phyloP scores from a whole-genome alignment of 92 coral and sea anemone species.

The Virgularia gustaviana region DNA sequence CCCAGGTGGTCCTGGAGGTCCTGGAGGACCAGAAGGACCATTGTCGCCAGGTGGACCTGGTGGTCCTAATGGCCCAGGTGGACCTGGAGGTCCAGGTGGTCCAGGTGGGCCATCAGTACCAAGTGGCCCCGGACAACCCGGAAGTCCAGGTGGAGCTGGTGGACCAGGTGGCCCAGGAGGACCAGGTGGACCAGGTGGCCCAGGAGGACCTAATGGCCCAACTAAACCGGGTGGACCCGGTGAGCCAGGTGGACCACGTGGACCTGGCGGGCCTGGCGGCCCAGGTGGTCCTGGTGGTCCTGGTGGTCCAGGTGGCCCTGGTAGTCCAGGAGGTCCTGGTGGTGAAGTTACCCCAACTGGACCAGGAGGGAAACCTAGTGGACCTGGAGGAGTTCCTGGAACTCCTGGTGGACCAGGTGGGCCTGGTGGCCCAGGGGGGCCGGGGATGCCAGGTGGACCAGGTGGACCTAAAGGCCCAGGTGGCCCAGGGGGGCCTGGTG shows the following conservation, averaged over 20 bases:
- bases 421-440: slow-evolving; percentile 19
- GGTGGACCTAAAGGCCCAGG: slow-evolving; percentile 19
- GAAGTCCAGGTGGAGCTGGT: slow-evolving; percentile 40
- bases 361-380: background rate
- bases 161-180: slow-evolving; percentile 69
- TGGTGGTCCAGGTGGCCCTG: slow-evolving; percentile 76
- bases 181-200: slow-evolving; percentile 79
- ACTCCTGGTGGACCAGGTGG: slow-evolving; percentile 22
- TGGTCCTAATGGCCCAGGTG: slow-evolving; percentile 55
- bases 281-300: slow-evolving; percentile 79
- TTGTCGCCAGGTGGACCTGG: slow-evolving; percentile 70
- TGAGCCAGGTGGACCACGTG: slow-evolving; percentile 51
- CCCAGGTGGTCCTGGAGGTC: slow-evolving; percentile 62
- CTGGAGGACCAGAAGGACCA: slow-evolving; percentile 80
- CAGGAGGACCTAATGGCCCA: slow-evolving; percentile 70
- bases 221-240: slow-evolving; percentile 34
- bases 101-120: slow-evolving; percentile 7
- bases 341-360: slow-evolving; percentile 25
- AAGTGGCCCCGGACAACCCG: slow-evolving; percentile 9
- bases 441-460: slow-evolving; percentile 1
- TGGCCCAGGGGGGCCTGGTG: slow-evolving; percentile 2
- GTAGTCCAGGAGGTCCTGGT: slow-evolving; percentile 44
- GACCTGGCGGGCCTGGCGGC: slow-evolving; percentile 63
- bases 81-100: slow-evolving; percentile 62
- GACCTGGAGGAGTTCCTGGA: slow-evolving; percentile 20